Conservation (phyloP, 2,113 vertebrate genomes). For the cat (Felis catus) region F.catus_Fca126_mat1.0 CM031412.1:238524001-238524500, state of each 20-base stretch:
- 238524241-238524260: not conserved
- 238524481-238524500: not conserved
- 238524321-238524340: not conserved
- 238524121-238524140: fast-evolving
- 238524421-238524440: not conserved
- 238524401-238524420: fast-evolving
- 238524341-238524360: not conserved
- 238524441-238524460: not conserved
- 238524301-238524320: not conserved
- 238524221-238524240: not conserved
- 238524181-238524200: not conserved
- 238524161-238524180: fast-evolving
- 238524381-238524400: not conserved
- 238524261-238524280: not conserved
- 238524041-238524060: fast-evolving
- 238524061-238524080: fast-evolving
- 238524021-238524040: fast-evolving
- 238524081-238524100: not conserved
- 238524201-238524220: not conserved
- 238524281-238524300: not conserved
- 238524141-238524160: fast-evolving
- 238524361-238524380: fast-evolving
- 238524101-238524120: not conserved
- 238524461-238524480: not conserved
- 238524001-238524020: not conserved